Percentiles rank a stretch among this genome's conserved stretches.
These are phyloP conservation scores for Bathynomus jamesi DNA, from an alignment of 1,140 invertebrate genomes.

Conservation along the genomic window DNA sequence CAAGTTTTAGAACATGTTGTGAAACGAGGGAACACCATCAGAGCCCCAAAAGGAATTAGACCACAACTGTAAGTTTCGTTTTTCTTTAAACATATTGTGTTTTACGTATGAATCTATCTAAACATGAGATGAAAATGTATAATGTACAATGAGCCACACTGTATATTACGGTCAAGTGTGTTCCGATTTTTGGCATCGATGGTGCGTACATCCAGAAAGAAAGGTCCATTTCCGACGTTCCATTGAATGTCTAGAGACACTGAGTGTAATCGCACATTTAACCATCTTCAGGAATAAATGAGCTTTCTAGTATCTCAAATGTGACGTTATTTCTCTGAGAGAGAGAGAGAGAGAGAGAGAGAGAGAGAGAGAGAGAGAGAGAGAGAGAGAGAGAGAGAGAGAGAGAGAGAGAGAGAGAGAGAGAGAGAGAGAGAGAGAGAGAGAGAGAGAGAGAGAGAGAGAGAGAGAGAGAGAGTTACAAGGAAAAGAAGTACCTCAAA, in stretches of 20 bases:
- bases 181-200: not conserved
- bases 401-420: too few relatives aligned
- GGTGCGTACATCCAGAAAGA: not conserved
- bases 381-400: too few relatives aligned
- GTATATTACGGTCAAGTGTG: not conserved
- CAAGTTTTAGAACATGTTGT: slow-evolving; percentile 68
- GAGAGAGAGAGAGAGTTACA: too few relatives aligned
- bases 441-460: too few relatives aligned
- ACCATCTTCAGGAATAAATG: too few relatives aligned
- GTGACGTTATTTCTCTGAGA: too few relatives aligned
- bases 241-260: not conserved
- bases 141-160: not conserved
- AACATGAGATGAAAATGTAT: not conserved
- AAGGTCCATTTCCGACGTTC: not conserved
- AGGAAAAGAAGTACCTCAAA: too few relatives aligned
- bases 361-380: too few relatives aligned
- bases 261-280: too few relatives aligned
- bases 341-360: too few relatives aligned
- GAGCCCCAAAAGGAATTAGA: slow-evolving; percentile 63
- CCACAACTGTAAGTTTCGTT: slow-evolving; percentile 62
- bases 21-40: slow-evolving; percentile 61
- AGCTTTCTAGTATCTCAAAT: too few relatives aligned
- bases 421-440: too few relatives aligned
- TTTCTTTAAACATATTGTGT: not conserved
- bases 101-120: not conserved